Conservation (phyloP, 1,140 invertebrate species). For the Reticulitermes speratus region DNA sequence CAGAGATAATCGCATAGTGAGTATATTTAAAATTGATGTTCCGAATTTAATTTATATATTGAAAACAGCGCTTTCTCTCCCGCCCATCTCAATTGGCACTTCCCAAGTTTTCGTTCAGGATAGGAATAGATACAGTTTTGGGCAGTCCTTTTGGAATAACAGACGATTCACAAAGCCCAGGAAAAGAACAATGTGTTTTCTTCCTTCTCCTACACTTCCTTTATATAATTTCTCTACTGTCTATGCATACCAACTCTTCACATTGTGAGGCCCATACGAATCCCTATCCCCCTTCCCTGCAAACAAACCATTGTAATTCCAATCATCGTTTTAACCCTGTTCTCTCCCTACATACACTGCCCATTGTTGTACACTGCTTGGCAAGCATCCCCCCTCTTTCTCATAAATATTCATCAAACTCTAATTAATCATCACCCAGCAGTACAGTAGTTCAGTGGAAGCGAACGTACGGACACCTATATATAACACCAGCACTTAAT, state of each 20-base stretch:
- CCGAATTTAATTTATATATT: no score
- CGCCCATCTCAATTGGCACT: no score
- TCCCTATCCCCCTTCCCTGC: neutral
- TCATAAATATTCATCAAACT: constrained; percentile 33
- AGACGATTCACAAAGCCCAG: no score
- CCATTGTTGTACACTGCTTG: constrained; percentile 23
- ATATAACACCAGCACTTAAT: neutral
- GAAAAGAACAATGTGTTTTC: neutral
- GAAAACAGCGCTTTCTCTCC: no score
- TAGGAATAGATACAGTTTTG: no score
- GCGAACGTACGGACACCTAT: neutral
- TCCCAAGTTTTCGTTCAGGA: no score
- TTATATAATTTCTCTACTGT: neutral
- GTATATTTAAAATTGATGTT: no score
- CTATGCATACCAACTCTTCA: neutral
- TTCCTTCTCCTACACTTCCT: neutral
- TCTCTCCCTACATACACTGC: constrained; percentile 11
- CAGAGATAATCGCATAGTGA: no score
- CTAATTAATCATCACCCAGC: constrained; percentile 33
- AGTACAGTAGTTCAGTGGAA: neutral
- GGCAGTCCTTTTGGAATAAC: no score
- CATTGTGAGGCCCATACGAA: neutral
- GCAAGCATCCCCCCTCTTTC: constrained; percentile 14
- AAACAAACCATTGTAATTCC: constrained; percentile 27
- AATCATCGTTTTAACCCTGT: constrained; percentile 27